phyloP scores from a whole-genome alignment of 2,888 invertebrate species.

The Malthinus seriepunctatus region DNA sequence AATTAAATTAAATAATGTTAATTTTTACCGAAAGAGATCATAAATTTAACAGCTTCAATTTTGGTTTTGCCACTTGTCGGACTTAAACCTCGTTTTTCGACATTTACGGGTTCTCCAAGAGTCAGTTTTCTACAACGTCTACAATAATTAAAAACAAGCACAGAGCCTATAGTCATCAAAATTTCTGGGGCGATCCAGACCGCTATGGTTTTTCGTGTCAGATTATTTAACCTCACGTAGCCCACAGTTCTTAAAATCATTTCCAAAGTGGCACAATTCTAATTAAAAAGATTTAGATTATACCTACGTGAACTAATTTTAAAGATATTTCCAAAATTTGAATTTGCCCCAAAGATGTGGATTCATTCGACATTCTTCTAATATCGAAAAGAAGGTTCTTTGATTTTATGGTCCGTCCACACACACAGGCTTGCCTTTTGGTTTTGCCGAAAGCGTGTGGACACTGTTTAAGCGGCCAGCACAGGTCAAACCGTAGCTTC shows the following conservation, averaged over 20 bases:
- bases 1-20: not conserved
- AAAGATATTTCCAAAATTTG: not conserved
- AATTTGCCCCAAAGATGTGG: not conserved
- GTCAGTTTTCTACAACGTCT: slow-evolving; percentile 56
- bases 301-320: too few relatives aligned
- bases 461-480: too few relatives aligned
- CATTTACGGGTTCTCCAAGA: slow-evolving; percentile 26
- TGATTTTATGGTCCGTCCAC: too few relatives aligned
- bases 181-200: slow-evolving; percentile 81
- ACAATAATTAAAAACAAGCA: slow-evolving; percentile 58
- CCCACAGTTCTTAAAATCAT: slow-evolving; percentile 70
- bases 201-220: slow-evolving; percentile 65
- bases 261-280: slow-evolving; percentile 59
- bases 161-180: slow-evolving; percentile 59
- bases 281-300: slow-evolving; percentile 12
- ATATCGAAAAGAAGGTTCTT: too few relatives aligned
- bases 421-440: too few relatives aligned
- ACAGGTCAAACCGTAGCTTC: too few relatives aligned
- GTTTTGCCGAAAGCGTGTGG: too few relatives aligned
- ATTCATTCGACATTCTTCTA: not conserved
- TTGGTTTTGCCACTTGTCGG: slow-evolving; percentile 22
- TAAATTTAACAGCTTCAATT: slow-evolving; percentile 34
- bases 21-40: slow-evolving; percentile 41
- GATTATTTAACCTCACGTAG: slow-evolving; percentile 64
- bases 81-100: slow-evolving; percentile 25